Evolutionary conservation across 2,888 invertebrate genomes (phyloP).

Genomic region (Parnassius orleans): DNA sequence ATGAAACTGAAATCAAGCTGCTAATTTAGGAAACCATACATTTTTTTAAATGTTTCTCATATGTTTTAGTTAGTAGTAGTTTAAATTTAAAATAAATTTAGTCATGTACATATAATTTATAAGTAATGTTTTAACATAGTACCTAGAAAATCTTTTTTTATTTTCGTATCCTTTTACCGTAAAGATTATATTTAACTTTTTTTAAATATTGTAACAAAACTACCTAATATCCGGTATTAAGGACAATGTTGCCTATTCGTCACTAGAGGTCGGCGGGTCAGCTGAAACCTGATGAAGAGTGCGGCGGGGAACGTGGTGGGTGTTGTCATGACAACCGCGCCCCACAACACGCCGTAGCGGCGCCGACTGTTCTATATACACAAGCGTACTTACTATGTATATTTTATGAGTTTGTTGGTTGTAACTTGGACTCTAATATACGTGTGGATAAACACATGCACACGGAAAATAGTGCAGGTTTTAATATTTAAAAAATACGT

Average conservation of each 20-base stretch:
- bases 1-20: conserved; percentile 11
- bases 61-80: too few species aligned
- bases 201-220: conserved; percentile 2
- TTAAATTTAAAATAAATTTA: too few species aligned
- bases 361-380: conserved; percentile 57
- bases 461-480: conserved; percentile 56
- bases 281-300: conserved; percentile 45
- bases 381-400: conserved; percentile 55
- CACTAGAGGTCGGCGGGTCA: conserved; percentile 75
- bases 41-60: background rate
- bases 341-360: conserved; percentile 77
- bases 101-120: too few species aligned
- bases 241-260: conserved; percentile 62
- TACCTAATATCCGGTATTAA: conserved; percentile 37
- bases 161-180: too few species aligned
- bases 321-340: conserved; percentile 66
- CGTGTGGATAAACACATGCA: conserved; percentile 46
- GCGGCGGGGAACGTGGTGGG: conserved; percentile 44
- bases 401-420: conserved; percentile 66
- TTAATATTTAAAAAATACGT: conserved; percentile 65
- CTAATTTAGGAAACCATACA: background rate
- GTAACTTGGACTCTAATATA: conserved; percentile 56
- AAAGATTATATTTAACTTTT: too few species aligned
- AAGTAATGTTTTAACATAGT: too few species aligned
- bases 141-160: too few species aligned